Evolutionary conservation across 2,888 invertebrate species (phyloP).

Genomic region (Parnassius orleans): DNA sequence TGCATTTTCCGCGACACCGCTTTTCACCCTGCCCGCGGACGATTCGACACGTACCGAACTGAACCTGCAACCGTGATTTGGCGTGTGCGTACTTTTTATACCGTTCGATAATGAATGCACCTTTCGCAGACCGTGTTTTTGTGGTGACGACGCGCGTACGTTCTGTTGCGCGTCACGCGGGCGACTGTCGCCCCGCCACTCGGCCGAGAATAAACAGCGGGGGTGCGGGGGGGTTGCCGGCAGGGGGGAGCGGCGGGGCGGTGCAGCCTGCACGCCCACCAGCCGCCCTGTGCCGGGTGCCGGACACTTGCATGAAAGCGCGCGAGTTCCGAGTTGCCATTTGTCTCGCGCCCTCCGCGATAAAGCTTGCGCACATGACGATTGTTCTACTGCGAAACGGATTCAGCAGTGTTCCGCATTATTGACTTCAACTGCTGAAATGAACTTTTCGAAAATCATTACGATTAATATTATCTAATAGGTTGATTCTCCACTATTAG

Average conservation of each 20-base stretch:
- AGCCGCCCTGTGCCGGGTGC: slow-evolving; percentile 59
- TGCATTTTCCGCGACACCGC: slow-evolving; percentile 68
- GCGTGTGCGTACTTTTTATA: slow-evolving; percentile 49
- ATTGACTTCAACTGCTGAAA: not conserved
- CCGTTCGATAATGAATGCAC: slow-evolving; percentile 71
- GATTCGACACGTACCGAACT: slow-evolving; percentile 19
- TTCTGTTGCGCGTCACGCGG: slow-evolving; percentile 72
- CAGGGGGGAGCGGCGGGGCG: slow-evolving; percentile 45
- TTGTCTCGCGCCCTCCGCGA: slow-evolving; percentile 11
- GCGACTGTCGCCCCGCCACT: slow-evolving; percentile 74
- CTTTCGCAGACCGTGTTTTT: slow-evolving; percentile 59
- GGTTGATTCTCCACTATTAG: no score
- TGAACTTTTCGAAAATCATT: no score
- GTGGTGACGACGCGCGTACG: slow-evolving; percentile 59
- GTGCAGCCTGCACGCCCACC: slow-evolving; percentile 75
- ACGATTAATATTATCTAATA: no score
- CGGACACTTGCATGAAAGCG: slow-evolving; percentile 34
- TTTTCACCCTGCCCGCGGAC: slow-evolving; percentile 53
- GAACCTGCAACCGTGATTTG: slow-evolving; percentile 16
- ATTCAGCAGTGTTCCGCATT: not conserved
- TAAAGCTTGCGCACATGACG: not conserved
- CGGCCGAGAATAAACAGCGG: slow-evolving; percentile 75
- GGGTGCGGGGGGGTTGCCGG: slow-evolving; percentile 58
- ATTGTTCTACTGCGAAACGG: not conserved
- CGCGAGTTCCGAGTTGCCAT: slow-evolving; percentile 13